Base-by-base conservation (phyloP, 2,113 vertebrate species). In the Aldabrachelys gigantea region DNA sequence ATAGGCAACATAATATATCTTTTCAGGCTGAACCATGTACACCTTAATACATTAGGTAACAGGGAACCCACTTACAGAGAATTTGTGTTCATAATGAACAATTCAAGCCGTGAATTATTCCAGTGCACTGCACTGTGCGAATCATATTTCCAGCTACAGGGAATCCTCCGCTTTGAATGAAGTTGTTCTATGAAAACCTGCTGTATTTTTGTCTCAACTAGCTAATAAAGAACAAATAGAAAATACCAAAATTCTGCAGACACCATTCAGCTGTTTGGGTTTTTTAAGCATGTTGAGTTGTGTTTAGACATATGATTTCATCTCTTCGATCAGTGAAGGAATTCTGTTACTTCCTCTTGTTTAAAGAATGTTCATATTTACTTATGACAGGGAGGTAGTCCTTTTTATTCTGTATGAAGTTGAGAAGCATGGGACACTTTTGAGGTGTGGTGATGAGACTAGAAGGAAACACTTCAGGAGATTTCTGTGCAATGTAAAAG, bases 11-110 rank as follows among this genome's bases (percentile, higher is more conserved):
- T 50, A 78, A 69, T 35, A 22, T 4, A 1, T 44, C 50, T 89
- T 13, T 62, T 27, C 16, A 54, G 24, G 2, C 1, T 47, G 31
- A 75, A 19, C 79, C 2, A 0, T 1, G 2, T 57, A 10, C 29
- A 24, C 14, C 7, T 31, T 31, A 31, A n/a, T 16, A 54, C 19
- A 0, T 10, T 59, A 75, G 80, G 41, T 57, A 84, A 38, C 0
- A 1, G 47, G 25, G 3, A 14, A 22, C 10, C 89, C 35, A 27
- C 31, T 53, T 69, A 6, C 10, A 59, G 54, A 29, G 5, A 69
- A 25, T 62, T 3, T 5, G 52, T 84, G 69, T 82, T 80, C 52
- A 80, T 44, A 76, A 3, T 14, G 3, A 35, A 54, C 4, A 52
- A 84, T 54, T 14, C 31, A 13, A 0, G 4, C 57, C 65, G 47